These are phyloP conservation scores for Leiothrix lutea DNA, from an alignment of 2,113 vertebrate genomes.

Conservation along the genomic window DNA sequence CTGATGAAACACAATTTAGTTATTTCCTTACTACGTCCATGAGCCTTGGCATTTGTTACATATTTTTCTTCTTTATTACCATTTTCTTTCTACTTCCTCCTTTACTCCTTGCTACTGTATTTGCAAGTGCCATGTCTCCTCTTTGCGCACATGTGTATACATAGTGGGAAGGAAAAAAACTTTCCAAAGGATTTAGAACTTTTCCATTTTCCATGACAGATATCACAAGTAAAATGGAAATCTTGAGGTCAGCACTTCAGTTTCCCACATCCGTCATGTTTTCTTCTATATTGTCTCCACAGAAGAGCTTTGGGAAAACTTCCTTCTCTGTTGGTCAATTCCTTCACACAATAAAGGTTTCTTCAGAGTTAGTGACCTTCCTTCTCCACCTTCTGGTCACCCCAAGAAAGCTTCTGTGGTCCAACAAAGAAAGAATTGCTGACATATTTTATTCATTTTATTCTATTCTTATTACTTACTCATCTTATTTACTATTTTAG, in stretches of 20 bases:
- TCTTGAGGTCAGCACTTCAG: not conserved
- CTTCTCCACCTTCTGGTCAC: not conserved
- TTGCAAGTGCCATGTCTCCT: not conserved
- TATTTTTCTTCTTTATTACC: not conserved
- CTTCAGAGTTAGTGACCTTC: not conserved
- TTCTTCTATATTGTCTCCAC: not conserved
- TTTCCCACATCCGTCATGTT: not conserved
- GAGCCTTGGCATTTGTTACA: not conserved
- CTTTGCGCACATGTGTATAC: accelerated
- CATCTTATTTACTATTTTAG: not conserved
- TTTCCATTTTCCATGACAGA: not conserved
- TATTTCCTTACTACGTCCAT: not conserved
- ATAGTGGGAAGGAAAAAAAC: not conserved
- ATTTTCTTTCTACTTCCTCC: not conserved
- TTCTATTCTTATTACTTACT: not conserved
- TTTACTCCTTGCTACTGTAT: not conserved
- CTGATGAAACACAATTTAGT: not conserved
- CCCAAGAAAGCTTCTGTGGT: not conserved
- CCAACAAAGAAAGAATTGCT: not conserved
- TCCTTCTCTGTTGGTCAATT: not conserved
- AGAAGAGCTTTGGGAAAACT: not conserved
- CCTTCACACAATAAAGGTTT: not conserved
- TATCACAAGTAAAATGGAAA: not conserved
- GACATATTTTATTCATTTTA: not conserved
- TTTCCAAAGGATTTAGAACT: not conserved